Base-by-base conservation (phyloP, 2,113 vertebrate genomes). In the Dermatemys mawii region DNA sequence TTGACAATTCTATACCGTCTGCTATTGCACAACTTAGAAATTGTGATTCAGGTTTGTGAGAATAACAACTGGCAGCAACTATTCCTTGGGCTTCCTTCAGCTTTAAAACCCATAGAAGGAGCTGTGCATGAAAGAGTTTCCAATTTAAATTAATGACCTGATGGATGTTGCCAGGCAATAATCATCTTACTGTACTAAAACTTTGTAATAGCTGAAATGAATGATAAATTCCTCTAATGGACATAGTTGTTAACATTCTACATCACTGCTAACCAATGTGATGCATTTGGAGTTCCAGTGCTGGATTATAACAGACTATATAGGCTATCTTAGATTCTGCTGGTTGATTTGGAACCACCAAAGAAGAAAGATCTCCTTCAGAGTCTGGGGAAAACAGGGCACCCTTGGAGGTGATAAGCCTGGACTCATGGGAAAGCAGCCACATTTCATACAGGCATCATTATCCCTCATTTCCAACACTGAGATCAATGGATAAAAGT, bases 61-160 rank as follows among this genome's bases (percentile, higher is more conserved):
- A 44, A 53, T 51, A 90, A 4, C 67, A 92, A 84, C 81, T 95
- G 83, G 81, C 91, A 97, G 95, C 53, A 57, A 90, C 86, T 85
- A 90, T 93, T 96, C 70, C 83, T 84, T 76, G 93, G 88, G 89
- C 51, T 97, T 84, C 89, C 82, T 92, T 95, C 90, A 97, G 90
- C 89, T 90, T 53, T 73, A 50, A 90, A 90, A 8, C 7, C 97
- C 12, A 22, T 49, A 83, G 85, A 93, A 89, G 92, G 92, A 93
- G 87, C 95, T 54, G 86, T 38, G 93, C 91, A 29, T 0, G 94
- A 96, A 96, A 60, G 97, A 93, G 88, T 95, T 96, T 81, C 95
- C 96, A 95, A 95, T 97, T 96, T 84, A 95, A 97, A 97, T 95
- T 92, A 95, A 97, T 32, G 92, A 95, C 93, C 94, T 32, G 87